These are phyloP conservation scores for Drosophila ohnishii DNA, from an alignment of 1,140 invertebrate species.

Conservation along the genomic window DNA sequence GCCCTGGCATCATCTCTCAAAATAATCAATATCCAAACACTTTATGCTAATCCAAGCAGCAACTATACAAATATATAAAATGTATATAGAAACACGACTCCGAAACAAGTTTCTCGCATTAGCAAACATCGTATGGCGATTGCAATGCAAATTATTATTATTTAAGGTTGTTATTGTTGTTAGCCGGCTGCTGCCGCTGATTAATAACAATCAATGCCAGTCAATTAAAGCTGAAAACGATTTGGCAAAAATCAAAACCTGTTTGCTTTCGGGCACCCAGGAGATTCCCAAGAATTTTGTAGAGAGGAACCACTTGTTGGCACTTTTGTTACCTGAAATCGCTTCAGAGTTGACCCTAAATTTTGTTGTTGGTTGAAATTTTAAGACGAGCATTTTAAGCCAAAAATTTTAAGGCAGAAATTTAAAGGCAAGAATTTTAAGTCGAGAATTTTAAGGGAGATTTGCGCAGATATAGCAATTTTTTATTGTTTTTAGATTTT, in stretches of 20 bases:
- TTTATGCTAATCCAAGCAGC: conserved; percentile 12
- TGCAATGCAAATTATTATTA: conserved; percentile 45
- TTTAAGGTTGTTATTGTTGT: conserved; percentile 19
- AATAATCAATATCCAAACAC: conserved; percentile 64
- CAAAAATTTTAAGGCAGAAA: not conserved
- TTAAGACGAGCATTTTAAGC: not conserved
- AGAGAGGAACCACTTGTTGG: conserved; percentile 17
- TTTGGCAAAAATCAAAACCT: conserved; percentile 41
- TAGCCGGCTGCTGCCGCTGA: conserved; percentile 28
- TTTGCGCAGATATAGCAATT: too few species aligned
- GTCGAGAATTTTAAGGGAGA: too few species aligned
- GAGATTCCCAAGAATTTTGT: conserved; percentile 23
- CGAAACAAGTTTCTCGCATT: conserved; percentile 69
- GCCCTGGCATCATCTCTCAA: conserved; percentile 67
- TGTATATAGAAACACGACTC: conserved; percentile 37
- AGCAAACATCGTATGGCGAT: conserved; percentile 41
- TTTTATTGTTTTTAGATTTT: too few species aligned
- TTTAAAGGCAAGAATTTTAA: too few species aligned
- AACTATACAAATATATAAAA: not conserved
- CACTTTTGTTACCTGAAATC: conserved; percentile 17
- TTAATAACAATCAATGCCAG: conserved; percentile 75
- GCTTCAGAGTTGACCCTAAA: conserved; percentile 5
- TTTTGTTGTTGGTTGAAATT: not conserved
- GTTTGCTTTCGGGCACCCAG: conserved; percentile 20
- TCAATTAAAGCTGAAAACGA: conserved; percentile 55